Conservation (phyloP, 2,888 invertebrate genomes). For the Cybosia mesomella region DNA sequence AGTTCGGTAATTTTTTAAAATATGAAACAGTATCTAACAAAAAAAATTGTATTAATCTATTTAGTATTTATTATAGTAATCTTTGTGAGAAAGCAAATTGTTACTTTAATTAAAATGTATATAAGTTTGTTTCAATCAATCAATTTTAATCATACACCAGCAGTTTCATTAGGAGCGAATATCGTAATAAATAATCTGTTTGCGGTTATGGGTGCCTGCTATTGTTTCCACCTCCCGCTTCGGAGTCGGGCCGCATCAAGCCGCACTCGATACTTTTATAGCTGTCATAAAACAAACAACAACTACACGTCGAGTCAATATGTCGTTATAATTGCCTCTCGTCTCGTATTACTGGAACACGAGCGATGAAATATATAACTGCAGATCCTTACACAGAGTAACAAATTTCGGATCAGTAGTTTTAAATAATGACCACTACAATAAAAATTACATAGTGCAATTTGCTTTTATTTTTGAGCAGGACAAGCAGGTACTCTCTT, state of each 20-base stretch:
- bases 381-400: constrained; percentile 58
- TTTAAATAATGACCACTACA: constrained; percentile 65
- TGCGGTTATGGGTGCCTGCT: constrained; percentile 51
- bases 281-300: constrained; percentile 69
- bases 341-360: constrained; percentile 60
- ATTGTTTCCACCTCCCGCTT: constrained; percentile 59
- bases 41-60: too few relatives aligned
- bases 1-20: neutral
- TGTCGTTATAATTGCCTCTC: constrained; percentile 76
- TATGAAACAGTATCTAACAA: neutral
- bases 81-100: neutral
- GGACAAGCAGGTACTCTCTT: constrained; percentile 49
- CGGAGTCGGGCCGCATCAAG: constrained; percentile 52
- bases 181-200: constrained; percentile 70
- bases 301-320: constrained; percentile 71
- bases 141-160: constrained; percentile 45
- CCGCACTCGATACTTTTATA: constrained; percentile 60
- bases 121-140: neutral
- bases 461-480: constrained; percentile 57
- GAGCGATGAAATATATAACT: constrained; percentile 63
- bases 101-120: constrained; percentile 2
- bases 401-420: constrained; percentile 58
- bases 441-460: constrained; percentile 54
- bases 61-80: neutral
- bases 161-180: constrained; percentile 64